Evolutionary conservation across 2,888 invertebrate species (phyloP), one percentile per base, ranked within the genome.

Genomic region (Callyntrura sp.): DNA sequence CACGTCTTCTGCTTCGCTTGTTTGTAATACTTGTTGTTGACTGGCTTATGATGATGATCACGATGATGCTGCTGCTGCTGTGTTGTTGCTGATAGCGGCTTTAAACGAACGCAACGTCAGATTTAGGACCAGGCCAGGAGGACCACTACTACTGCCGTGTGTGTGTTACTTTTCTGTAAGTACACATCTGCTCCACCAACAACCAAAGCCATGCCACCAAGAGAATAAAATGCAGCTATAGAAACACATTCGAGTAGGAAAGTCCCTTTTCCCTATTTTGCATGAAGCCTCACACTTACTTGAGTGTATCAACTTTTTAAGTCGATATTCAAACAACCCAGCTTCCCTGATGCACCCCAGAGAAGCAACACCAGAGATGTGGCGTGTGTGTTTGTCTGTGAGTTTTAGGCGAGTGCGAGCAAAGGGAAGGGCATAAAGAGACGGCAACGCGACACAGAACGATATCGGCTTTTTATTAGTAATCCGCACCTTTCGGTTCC

Each of bases 231-330:
- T 48, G 20, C 20, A 48, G 48, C 48, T 23, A 48, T 48, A 48
- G 73, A 48, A 73, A 73, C 23, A 48, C 48, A 48, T 73, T 48
- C 48, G 48, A 45, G 28, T 20, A 45, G 45, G 48, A 48, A 14
- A 73, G 35, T 9, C 43, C 68, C 43, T 68, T 68, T 28, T 12
- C 12, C 60, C 9, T 28, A n/a, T 68, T 68, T 68, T 43, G 68
- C 17, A 23, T 68, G 68, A 51, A 48, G 51, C 51, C 25, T 35
- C 14, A 12, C 28, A 12, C 28, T 73, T 20, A 73, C 73, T 76
- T 76, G 23, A 76, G 76, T 81, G 81, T 62, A 81, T 62, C 83
- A 84, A 82, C 83, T 70, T 68, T 81, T 84, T 84, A 84, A 84
- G 68, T 84, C 51, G 70, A 85, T 73, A 76, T 76, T 85, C 60